These are phyloP conservation scores for Peromyscus attwateri DNA, from an alignment of 2,797 vertebrate species.

Conservation along the genomic window DNA sequence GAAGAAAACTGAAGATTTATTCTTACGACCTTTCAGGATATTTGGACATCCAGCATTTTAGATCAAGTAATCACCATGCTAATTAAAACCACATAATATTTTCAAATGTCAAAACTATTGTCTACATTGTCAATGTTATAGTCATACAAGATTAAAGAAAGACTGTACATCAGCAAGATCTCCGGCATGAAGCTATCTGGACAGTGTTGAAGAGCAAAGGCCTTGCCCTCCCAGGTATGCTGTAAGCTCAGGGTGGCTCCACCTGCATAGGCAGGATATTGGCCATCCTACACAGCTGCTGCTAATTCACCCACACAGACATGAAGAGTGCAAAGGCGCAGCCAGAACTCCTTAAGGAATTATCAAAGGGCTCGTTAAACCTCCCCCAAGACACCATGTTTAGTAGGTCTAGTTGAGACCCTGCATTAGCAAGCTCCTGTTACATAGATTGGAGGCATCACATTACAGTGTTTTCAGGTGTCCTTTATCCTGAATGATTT, in stretches of 20 bases:
- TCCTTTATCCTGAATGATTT: background rate
- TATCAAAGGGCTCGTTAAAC: background rate
- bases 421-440: background rate
- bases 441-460: background rate
- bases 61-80: conserved; percentile 85
- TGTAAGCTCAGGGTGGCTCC: no score
- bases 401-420: no score
- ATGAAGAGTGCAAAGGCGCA: background rate
- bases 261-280: background rate
- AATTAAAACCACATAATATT: conserved; percentile 86
- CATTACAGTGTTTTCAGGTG: background rate
- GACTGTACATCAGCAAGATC: conserved; percentile 63
- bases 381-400: background rate
- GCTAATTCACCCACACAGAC: background rate
- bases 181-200: conserved; percentile 68
- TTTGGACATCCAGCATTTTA: conserved; percentile 87
- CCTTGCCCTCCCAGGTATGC: background rate
- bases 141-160: conserved; percentile 78
- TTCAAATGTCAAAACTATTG: conserved; percentile 87
- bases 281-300: background rate
- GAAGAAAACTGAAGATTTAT: conserved; percentile 79
- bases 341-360: background rate
- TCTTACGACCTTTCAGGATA: conserved; percentile 86
- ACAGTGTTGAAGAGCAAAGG: conserved; percentile 39
- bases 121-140: conserved; percentile 83